phyloP scores from a whole-genome alignment of 2,113 vertebrate species.

The Xenopus borealis region DNA sequence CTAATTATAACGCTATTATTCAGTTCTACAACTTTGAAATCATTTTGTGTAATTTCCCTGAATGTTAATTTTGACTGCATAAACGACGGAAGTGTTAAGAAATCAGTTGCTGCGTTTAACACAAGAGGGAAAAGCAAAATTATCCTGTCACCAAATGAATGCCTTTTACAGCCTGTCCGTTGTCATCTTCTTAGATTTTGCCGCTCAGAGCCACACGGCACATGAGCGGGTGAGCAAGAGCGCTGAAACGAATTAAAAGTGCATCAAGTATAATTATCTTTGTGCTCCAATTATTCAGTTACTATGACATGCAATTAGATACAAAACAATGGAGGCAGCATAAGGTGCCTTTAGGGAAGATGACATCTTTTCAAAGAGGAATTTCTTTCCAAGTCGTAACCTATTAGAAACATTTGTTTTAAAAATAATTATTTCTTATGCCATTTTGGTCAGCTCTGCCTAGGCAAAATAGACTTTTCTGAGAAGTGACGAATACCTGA shows the following conservation, averaged over 20 bases:
- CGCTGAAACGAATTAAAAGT: conserved; percentile 46
- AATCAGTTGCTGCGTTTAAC: conserved; percentile 27
- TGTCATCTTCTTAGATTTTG: conserved; percentile 41
- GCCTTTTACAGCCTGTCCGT: conserved; percentile 44
- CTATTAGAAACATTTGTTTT: conserved; percentile 40
- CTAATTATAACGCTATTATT: neutral
- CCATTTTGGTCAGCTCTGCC: conserved; percentile 28
- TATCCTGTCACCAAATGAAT: conserved; percentile 43
- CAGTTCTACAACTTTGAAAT: conserved; percentile 21
- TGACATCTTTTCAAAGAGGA: conserved; percentile 37
- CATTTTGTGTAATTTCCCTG: conserved; percentile 22
- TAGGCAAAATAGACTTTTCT: neutral
- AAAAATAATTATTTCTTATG: conserved; percentile 35
- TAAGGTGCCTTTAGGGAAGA: conserved; percentile 39
- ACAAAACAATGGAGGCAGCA: conserved; percentile 46
- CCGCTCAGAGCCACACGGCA: conserved; percentile 24
- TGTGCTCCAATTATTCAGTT: conserved; percentile 44
- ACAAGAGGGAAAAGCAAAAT: conserved; percentile 40
- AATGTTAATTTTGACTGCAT: conserved; percentile 26
- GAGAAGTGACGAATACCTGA: no score
- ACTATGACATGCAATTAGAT: conserved; percentile 47
- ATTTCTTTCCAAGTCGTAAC: conserved; percentile 27
- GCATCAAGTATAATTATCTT: conserved; percentile 48
- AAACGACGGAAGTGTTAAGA: conserved; percentile 25
- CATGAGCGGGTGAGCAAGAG: conserved; percentile 27